A percentile compares a stretch with the other conserved stretches of the same genome.
phyloP scores from a whole-genome alignment of 2,113 vertebrate genomes.

The Seriola quinqueradiata region DNA sequence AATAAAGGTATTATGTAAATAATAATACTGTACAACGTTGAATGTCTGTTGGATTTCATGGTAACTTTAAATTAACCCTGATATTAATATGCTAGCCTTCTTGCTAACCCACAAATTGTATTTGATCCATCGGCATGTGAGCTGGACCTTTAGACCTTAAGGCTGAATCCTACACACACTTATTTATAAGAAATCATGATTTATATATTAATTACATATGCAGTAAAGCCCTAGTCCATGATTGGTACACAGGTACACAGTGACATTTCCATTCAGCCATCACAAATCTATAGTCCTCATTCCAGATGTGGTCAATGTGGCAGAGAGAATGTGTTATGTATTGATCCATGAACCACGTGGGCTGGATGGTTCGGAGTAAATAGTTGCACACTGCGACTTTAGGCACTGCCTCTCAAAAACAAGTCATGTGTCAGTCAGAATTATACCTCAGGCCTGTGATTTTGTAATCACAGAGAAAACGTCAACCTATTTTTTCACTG shows the following conservation, averaged over 20 bases:
- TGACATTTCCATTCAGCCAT: slow-evolving; percentile 4
- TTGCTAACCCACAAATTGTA: neutral
- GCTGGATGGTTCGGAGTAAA: neutral
- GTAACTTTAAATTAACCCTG: too few relatives aligned
- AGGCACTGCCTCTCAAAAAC: neutral
- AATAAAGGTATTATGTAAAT: too few relatives aligned
- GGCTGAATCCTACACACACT: too few relatives aligned
- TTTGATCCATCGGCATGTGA: neutral
- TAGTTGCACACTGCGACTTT: neutral
- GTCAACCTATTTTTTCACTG: too few relatives aligned
- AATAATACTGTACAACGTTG: too few relatives aligned
- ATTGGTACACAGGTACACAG: neutral
- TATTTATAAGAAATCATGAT: neutral
- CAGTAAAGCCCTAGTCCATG: neutral
- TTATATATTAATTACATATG: neutral
- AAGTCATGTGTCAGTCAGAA: neutral
- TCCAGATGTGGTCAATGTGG: neutral
- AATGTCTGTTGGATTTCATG: too few relatives aligned
- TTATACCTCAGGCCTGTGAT: neutral
- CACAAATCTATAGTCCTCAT: slow-evolving; percentile 2
- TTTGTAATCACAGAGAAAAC: neutral
- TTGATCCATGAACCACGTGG: neutral
- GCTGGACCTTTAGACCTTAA: too few relatives aligned
- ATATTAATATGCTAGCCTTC: too few relatives aligned
- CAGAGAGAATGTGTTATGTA: neutral